Evolutionary conservation across 1,140 invertebrate species (phyloP), one percentile per base, ranked within the genome.

Genomic region (Lepidurus couesii): DNA sequence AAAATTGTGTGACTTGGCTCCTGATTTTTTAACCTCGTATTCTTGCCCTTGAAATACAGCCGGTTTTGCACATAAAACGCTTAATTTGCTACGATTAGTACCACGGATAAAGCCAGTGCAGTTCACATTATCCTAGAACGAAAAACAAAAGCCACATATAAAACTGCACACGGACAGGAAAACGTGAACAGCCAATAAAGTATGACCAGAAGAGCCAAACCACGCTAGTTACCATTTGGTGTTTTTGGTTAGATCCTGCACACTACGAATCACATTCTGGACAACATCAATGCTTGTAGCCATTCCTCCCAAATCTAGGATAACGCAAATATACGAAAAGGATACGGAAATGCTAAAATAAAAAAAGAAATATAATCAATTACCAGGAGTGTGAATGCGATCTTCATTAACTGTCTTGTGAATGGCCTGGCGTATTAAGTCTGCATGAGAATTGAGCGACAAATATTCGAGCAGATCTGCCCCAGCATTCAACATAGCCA

Each of bases 401-500:
- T 95, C 95, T 65, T 91, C 89, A 83, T 92, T 93, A 79, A 98
- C 88, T 1, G 94, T 95, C 83, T 93, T 92, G 44, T 89, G 85
- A 76, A 96, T 91, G 10, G 95, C 93, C 77, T 89, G 88, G 80
- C 90, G 85, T 79, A 97, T 92, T 45, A 95, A 85, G 11, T 89
- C 85, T 0, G 94, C 93, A 87, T 98, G 93, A 82, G 90, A 86
- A 79, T 92, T 90, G 81, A 95, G 90, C 0, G 93, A 91, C 13
- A 99, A 87, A 85, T 98, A 95, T 82, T 95, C 90, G 79, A 99
- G 86, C 91, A 99, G 93, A 85, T 98, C 96, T 43, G 94, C 91
- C 42, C 93, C 91, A 6, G 95, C 94, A 85, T 95, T 95, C 77
- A 98, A 86, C 92, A 98, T 98, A 0, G 96, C 96, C 78, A 97